These are phyloP conservation scores for Bactericera cockerelli DNA, from an alignment of 1,140 invertebrate genomes.

Conservation along the genomic window DNA sequence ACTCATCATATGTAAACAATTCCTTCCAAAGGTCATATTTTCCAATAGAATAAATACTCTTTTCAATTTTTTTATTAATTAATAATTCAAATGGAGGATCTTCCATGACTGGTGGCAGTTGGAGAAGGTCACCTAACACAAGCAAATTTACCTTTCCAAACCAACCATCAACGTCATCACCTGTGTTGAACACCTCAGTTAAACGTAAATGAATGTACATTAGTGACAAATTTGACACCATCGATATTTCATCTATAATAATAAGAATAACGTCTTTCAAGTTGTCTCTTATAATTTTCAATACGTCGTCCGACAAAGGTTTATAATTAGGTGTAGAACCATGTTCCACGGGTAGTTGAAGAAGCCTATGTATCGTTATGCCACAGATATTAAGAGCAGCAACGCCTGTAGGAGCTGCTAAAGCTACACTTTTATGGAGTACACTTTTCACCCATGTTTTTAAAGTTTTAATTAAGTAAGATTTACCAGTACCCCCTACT, in stretches of 20 bases:
- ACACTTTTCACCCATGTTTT: constrained; percentile 17
- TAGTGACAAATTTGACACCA: constrained; percentile 26
- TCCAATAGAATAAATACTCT: not conserved
- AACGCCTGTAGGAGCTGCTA: constrained; percentile 23
- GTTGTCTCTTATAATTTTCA: constrained; percentile 22
- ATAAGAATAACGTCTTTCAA: constrained; percentile 23
- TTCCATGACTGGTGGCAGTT: constrained; percentile 26
- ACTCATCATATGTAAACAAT: constrained; percentile 13
- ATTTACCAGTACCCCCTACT: constrained; percentile 22
- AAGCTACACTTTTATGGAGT: constrained; percentile 18
- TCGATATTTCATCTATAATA: constrained; percentile 27
- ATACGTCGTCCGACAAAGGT: constrained; percentile 18
- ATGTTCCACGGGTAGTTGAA: constrained; percentile 22
- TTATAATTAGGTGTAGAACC: constrained; percentile 19
- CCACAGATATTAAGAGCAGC: constrained; percentile 24
- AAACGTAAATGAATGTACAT: constrained; percentile 14
- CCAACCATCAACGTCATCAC: constrained; percentile 22
- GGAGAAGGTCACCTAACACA: constrained; percentile 25
- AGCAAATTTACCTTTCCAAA: constrained; percentile 17
- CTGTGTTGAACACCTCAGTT: constrained; percentile 13
- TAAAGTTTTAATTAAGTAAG: constrained; percentile 20
- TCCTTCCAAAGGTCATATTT: not conserved
- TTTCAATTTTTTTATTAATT: not conserved
- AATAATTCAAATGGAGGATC: constrained; percentile 3
- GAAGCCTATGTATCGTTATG: constrained; percentile 19